phyloP scores from a whole-genome alignment of 2,113 vertebrate species.

The Notiomystis cincta region DNA sequence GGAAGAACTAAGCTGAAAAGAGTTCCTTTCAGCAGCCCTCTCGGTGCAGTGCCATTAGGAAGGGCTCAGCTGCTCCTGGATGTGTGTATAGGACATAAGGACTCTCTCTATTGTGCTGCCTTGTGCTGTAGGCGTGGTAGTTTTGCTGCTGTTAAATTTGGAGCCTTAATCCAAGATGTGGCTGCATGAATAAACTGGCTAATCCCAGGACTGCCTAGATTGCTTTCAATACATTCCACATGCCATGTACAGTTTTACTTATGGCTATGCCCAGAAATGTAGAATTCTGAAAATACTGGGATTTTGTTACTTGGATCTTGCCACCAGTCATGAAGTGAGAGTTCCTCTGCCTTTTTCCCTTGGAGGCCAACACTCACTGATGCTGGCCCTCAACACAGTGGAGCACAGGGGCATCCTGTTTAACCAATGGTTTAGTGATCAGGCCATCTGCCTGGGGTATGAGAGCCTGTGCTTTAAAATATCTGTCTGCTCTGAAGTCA shows the following conservation, averaged over 20 bases:
- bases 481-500: background rate
- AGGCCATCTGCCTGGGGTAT: background rate
- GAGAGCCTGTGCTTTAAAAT: background rate
- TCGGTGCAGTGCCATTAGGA: background rate
- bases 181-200: background rate
- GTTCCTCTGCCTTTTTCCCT: background rate
- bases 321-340: background rate
- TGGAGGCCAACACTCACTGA: background rate
- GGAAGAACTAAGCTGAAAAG: background rate
- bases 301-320: background rate
- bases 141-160: background rate
- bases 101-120: background rate
- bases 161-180: background rate
- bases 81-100: background rate
- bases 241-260: background rate
- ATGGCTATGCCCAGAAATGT: background rate
- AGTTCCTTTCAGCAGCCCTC: background rate
- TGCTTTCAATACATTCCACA: background rate
- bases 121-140: background rate
- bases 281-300: background rate
- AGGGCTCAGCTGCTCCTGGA: background rate
- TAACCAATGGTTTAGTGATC: background rate
- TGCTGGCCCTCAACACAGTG: background rate
- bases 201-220: background rate
- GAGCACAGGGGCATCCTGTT: background rate